Conservation (phyloP, 2,113 vertebrate genomes). For the Psilopogon haemacephalus region DNA sequence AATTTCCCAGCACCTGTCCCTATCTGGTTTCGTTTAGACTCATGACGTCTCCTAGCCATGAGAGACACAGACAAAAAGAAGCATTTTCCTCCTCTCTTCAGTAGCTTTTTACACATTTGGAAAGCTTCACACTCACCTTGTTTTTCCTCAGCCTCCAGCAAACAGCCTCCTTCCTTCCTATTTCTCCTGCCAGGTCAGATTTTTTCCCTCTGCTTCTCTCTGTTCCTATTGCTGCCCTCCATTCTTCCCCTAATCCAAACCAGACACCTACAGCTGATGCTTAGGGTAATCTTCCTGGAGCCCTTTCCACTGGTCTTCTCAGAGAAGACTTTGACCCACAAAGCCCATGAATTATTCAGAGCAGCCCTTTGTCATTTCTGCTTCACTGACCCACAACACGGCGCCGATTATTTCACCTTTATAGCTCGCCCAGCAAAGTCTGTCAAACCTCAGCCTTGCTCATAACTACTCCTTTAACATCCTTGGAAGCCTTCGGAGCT, state of each 20-base stretch:
- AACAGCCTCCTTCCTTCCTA: neutral
- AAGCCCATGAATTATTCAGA: neutral
- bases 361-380: neutral
- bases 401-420: conserved; percentile 9
- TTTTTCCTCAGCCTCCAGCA: neutral
- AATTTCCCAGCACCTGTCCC: neutral
- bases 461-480: neutral
- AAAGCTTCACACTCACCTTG: neutral
- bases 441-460: neutral
- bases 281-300: neutral
- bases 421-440: neutral
- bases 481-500: neutral
- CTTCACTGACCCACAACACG: neutral
- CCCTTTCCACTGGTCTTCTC: neutral
- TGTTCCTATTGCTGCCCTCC: neutral
- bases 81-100: neutral
- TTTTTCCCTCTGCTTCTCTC: neutral
- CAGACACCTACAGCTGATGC: neutral
- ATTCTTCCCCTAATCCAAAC: neutral
- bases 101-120: neutral
- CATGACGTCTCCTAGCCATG: neutral
- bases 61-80: neutral
- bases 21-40: neutral
- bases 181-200: neutral
- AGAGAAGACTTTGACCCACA: neutral